Evolutionary conservation across 2,797 vertebrate species (phyloP).

Genomic region (Danio jaintianensis): DNA sequence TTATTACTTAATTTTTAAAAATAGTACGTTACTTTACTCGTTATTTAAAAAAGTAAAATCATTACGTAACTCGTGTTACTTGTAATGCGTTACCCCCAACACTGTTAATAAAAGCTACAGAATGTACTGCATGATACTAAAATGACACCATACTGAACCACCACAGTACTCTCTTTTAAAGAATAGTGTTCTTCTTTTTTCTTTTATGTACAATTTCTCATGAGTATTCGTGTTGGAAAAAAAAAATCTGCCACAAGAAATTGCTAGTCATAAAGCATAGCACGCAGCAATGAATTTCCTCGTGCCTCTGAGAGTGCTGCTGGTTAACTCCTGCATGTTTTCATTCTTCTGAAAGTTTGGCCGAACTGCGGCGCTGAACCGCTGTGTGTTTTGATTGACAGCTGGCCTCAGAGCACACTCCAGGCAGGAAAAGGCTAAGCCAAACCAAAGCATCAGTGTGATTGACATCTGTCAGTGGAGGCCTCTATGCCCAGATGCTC

Average conservation of each 20-base stretch:
- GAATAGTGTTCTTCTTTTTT: neutral
- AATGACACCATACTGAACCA: neutral
- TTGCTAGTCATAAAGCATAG: conserved; percentile 4
- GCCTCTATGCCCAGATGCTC: conserved; percentile 44
- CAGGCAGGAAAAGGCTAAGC: conserved; percentile 61
- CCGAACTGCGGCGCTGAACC: conserved; percentile 42
- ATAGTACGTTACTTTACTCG: too few relatives aligned
- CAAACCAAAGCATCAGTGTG: conserved; percentile 63
- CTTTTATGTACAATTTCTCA: neutral
- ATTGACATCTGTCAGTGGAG: conserved; percentile 67
- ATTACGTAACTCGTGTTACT: too few relatives aligned
- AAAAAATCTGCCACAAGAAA: neutral
- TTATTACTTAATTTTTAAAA: too few relatives aligned
- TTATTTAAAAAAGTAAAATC: too few relatives aligned
- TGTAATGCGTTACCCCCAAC: too few relatives aligned
- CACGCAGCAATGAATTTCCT: neutral
- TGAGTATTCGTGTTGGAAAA: neutral
- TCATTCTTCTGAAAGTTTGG: conserved; percentile 50
- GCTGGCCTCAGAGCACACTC: conserved; percentile 65
- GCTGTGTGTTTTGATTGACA: conserved; percentile 60
- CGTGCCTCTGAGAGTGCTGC: conserved; percentile 12
- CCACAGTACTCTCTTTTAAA: neutral
- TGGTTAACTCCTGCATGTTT: conserved; percentile 47
- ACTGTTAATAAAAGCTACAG: too few relatives aligned
- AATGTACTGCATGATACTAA: too few relatives aligned